Conservation (phyloP, 2,888 invertebrate genomes). For the Odiellus spinosus region DNA sequence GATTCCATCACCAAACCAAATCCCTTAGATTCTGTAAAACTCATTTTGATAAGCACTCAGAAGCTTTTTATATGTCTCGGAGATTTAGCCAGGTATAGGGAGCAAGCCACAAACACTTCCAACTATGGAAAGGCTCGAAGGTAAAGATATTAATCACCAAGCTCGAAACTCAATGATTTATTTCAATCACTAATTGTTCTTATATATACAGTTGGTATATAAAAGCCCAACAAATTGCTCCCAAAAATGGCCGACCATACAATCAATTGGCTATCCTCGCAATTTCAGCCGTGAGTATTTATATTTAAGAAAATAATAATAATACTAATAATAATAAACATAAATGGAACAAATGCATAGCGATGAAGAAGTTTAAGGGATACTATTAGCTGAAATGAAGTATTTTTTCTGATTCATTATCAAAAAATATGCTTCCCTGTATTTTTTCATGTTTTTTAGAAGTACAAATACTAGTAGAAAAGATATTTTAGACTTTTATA, state of each 20-base stretch:
- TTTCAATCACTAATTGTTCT: background rate
- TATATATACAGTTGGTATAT: conserved; percentile 60
- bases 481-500: no score
- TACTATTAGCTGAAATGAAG: no score
- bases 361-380: no score
- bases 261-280: conserved; percentile 86
- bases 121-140: conserved; percentile 62
- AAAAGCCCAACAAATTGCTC: conserved; percentile 81
- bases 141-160: conserved; percentile 31
- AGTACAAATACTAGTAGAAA: no score
- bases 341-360: no score
- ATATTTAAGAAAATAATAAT: no score
- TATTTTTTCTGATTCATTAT: no score
- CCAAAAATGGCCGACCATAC: conserved; percentile 86
- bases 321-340: no score
- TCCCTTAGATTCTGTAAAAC: conserved; percentile 9
- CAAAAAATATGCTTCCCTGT: no score
- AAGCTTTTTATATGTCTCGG: conserved; percentile 77
- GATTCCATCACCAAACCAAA: conserved; percentile 21
- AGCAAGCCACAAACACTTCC: conserved; percentile 50
- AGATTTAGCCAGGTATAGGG: conserved; percentile 76
- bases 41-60: conserved; percentile 56
- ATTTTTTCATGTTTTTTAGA: no score
- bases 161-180: background rate
- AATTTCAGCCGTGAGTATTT: conserved; percentile 34